Conservation (phyloP, 2,113 vertebrate genomes). For the Clarias macrocephalus region DNA sequence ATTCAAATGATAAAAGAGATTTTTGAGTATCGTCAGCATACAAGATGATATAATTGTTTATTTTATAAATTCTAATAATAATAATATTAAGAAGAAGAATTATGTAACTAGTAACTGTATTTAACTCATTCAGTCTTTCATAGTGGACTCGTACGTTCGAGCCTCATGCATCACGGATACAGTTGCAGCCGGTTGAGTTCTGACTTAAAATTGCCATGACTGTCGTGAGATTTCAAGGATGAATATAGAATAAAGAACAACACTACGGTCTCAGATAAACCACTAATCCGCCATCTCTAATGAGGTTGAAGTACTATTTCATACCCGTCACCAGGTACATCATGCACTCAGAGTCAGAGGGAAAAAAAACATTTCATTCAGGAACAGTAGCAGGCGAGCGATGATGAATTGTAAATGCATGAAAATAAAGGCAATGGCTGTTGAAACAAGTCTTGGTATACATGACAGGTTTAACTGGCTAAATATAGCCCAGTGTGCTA, state of each 20-base stretch:
- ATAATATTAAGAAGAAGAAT: neutral
- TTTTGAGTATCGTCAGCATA: neutral
- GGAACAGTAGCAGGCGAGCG: neutral
- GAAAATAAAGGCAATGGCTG: conserved; percentile 59
- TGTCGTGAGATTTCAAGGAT: neutral
- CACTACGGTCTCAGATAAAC: conserved; percentile 27
- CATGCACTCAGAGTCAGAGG: conserved; percentile 31
- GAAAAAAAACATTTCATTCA: conserved; percentile 4
- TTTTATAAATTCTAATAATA: no score
- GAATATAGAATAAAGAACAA: conserved; percentile 1
- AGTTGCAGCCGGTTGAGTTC: neutral
- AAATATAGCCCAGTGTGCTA: conserved; percentile 79
- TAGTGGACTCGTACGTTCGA: neutral
- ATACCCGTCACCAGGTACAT: conserved; percentile 46
- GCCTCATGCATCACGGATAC: neutral
- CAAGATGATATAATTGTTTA: neutral
- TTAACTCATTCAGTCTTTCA: neutral
- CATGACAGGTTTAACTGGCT: conserved; percentile 74
- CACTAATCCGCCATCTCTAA: conserved; percentile 45
- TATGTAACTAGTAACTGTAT: neutral
- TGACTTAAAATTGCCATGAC: neutral
- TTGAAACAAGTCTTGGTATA: conserved; percentile 72
- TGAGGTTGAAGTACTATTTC: conserved; percentile 47
- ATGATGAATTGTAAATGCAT: conserved; percentile 63
- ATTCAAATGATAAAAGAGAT: neutral